Evolutionary conservation across 2,113 vertebrate species (phyloP), one percentile per base, ranked within the genome.

Genomic region (Ploceus nigricollis): DNA sequence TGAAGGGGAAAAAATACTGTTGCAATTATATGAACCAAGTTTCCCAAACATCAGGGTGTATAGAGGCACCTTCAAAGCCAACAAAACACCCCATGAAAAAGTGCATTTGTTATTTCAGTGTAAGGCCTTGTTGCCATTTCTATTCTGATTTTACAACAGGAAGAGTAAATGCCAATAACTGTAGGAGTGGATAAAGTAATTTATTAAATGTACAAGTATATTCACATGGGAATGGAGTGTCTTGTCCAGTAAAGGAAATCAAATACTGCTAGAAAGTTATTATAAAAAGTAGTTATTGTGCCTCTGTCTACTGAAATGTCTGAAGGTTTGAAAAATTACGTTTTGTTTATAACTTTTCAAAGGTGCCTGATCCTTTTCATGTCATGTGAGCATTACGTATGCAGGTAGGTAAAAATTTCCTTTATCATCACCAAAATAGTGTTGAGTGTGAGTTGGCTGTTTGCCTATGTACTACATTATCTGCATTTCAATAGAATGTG

Each of bases 1-100:
- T 85, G 87, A 96, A 96, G 70, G 80, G 45, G 92, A 97, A 95
- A 77, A 96, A 96, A 92, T 95, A 83, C 50, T 97, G 82, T 94
- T 86, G 71, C 80, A 97, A 94, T 95, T 95, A 95, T 93, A 93
- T 53, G 79, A 95, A 83, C 85, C 45, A 92, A 91, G 71, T 96
- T 97, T 97, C 87, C 89, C 42, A 95, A 96, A 97, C 47, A 93
- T 91, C 33, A 82, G 85, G 20, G 66, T 89, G 78, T 80, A 86
- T 35, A 89, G 45, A 84, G 65, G 82, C 83, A 85, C 33, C 93
- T 95, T 58, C 56, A 90, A 97, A 85, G 82, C 75, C 91, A 96
- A 81, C 86, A 96, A 97, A 97, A 93, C 66, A 90, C 78, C 40
- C 53, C 27, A 88, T 81, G 48, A 87, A 97, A 93, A 92, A 91